Conservation (phyloP, 2,113 vertebrate genomes). For the Brachyhypopomus gauderio region DNA sequence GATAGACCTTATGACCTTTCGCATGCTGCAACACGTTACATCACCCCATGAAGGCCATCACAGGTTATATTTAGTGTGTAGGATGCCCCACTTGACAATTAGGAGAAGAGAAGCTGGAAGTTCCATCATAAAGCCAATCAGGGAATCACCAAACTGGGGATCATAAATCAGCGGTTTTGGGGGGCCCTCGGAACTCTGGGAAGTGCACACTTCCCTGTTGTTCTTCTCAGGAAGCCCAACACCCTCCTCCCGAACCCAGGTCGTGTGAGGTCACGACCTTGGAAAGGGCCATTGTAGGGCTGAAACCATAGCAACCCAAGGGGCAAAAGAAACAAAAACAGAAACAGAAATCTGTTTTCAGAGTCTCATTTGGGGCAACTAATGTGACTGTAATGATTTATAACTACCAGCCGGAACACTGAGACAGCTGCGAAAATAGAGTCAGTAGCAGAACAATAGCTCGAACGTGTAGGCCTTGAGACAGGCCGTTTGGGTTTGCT, state of each 20-base stretch:
- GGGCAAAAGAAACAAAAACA: slow-evolving; percentile 30
- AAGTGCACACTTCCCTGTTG: slow-evolving; percentile 79
- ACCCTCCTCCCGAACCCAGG: slow-evolving; percentile 69
- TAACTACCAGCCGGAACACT: neutral
- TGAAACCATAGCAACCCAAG: slow-evolving; percentile 65
- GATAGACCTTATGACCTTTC: slow-evolving; percentile 51
- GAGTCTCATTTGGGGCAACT: slow-evolving; percentile 2
- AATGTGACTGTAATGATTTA: slow-evolving; percentile 37
- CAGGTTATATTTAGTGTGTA: slow-evolving; percentile 60
- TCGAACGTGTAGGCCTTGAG: neutral
- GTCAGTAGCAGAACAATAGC: slow-evolving; percentile 22
- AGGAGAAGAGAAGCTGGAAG: slow-evolving; percentile 69
- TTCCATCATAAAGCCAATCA: slow-evolving; percentile 79
- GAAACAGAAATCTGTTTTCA: neutral
- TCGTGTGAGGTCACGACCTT: slow-evolving; percentile 71
- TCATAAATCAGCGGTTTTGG: slow-evolving; percentile 73
- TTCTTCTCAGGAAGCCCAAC: slow-evolving; percentile 73
- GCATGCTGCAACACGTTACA: slow-evolving; percentile 50
- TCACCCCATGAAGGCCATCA: slow-evolving; percentile 43
- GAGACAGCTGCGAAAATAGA: slow-evolving; percentile 37
- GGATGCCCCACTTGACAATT: slow-evolving; percentile 61
- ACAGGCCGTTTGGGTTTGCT: neutral
- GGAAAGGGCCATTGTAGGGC: slow-evolving; percentile 67
- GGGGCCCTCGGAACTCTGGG: slow-evolving; percentile 76
- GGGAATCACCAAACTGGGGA: slow-evolving; percentile 59